A percentile compares a stretch with the other conserved stretches of the same genome.
Evolutionary conservation across 2,888 invertebrate genomes (phyloP).

Genomic region (Drosophila incognita): DNA sequence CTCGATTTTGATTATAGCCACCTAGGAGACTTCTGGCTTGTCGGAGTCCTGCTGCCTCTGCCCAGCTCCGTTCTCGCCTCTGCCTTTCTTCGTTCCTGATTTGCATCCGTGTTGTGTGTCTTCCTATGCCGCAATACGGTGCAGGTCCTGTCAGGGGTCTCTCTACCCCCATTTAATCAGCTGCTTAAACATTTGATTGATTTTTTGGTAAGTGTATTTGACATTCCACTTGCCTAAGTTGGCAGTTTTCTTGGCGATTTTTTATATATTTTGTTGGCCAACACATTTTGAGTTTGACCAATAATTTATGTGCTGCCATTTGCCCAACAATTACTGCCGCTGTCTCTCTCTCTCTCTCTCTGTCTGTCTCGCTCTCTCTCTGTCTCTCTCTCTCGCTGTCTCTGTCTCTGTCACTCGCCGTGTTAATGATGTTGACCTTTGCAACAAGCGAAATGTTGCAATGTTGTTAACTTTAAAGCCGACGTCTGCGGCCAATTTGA

Average conservation of each 20-base stretch:
- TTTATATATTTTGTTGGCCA: constrained; percentile 24
- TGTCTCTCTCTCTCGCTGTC: neutral
- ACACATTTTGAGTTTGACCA: constrained; percentile 74
- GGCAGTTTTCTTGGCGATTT: neutral
- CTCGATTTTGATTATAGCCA: too few species aligned
- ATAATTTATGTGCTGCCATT: constrained; percentile 84
- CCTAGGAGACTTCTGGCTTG: too few species aligned
- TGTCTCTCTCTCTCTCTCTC: constrained; percentile 22
- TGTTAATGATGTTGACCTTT: constrained; percentile 82
- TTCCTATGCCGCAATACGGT: too few species aligned
- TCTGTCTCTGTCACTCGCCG: neutral
- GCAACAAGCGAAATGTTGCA: constrained; percentile 60
- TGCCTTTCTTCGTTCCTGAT: fast-evolving
- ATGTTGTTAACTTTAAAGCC: constrained; percentile 61
- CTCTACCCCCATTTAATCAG: too few species aligned
- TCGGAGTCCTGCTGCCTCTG: too few species aligned
- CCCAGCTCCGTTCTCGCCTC: too few species aligned
- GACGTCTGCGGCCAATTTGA: constrained; percentile 68
- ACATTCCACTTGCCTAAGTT: neutral
- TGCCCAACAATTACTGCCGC: constrained; percentile 80
- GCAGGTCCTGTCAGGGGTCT: too few species aligned
- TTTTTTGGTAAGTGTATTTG: neutral
- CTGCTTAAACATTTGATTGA: neutral
- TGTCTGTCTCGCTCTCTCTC: constrained; percentile 18
- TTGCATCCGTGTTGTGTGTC: too few species aligned